Evolutionary conservation across 2,888 invertebrate species (phyloP).

Genomic region (Apomyelois bistriatella): DNA sequence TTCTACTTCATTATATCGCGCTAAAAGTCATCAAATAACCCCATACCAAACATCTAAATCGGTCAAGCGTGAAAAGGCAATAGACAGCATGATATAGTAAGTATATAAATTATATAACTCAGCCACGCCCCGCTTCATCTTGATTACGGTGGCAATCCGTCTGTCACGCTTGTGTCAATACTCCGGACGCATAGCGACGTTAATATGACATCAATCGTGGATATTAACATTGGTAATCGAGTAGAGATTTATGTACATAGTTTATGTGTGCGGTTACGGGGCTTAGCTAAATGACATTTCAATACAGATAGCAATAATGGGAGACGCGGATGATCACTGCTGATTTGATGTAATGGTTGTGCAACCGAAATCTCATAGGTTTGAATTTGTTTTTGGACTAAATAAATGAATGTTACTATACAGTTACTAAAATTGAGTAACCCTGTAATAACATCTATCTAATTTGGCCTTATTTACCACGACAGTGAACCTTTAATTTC

Average conservation of each 20-base stretch:
- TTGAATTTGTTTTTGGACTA: no score
- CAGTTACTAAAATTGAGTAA: no score
- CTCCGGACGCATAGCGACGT: neutral
- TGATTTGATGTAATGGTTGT: neutral
- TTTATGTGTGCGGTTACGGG: conserved; percentile 1
- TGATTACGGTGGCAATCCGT: neutral
- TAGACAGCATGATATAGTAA: no score
- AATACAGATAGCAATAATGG: neutral
- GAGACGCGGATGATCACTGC: neutral
- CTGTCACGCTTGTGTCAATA: conserved; percentile 5
- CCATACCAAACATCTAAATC: no score
- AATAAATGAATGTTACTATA: no score
- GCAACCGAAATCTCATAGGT: neutral
- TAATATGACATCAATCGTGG: conserved; percentile 13
- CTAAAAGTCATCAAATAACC: no score
- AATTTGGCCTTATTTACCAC: no score
- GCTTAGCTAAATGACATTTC: conserved; percentile 2
- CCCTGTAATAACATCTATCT: no score
- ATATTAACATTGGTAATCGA: conserved; percentile 10
- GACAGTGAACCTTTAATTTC: no score
- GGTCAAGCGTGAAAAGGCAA: no score
- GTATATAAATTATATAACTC: no score
- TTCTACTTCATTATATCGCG: no score
- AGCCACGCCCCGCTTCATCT: neutral
- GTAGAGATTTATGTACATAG: conserved; percentile 10